These are phyloP conservation scores for Anthoscopus minutus DNA, from an alignment of 2,113 vertebrate species.

Conservation along the genomic window DNA sequence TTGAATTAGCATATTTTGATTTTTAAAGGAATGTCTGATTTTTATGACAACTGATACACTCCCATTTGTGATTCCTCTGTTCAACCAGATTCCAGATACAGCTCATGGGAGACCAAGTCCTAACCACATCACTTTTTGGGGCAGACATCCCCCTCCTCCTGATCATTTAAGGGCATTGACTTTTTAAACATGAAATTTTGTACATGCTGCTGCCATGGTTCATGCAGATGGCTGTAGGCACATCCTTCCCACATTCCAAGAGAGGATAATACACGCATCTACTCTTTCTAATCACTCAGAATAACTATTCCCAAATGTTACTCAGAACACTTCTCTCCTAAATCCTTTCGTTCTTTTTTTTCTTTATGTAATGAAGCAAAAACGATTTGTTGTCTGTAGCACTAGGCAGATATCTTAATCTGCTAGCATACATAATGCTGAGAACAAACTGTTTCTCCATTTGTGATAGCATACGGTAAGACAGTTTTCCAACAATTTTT, in stretches of 20 bases:
- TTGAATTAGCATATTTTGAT: neutral
- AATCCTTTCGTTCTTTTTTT: conserved; percentile 6
- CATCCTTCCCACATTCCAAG: neutral
- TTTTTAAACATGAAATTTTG: neutral
- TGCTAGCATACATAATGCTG: conserved; percentile 33
- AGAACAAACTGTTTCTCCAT: conserved; percentile 61
- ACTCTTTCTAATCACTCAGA: neutral
- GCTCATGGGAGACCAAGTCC: neutral
- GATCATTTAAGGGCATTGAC: neutral
- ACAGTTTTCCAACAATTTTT: conserved; percentile 1
- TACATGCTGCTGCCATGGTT: neutral
- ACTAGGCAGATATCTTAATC: conserved; percentile 49
- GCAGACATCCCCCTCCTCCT: neutral
- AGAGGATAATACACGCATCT: neutral
- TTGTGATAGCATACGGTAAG: conserved; percentile 54
- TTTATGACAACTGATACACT: neutral
- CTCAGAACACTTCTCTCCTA: neutral
- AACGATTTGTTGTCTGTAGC: conserved; percentile 23
- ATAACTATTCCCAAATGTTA: conserved; percentile 15
- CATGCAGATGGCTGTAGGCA: conserved; percentile 4
- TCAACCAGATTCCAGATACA: neutral
- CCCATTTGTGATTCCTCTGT: neutral
- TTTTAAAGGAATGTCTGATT: neutral
- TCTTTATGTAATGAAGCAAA: conserved; percentile 1
- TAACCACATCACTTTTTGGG: neutral